Evolutionary conservation across 2,888 invertebrate genomes (phyloP).

Genomic region (Brachyptera risi): DNA sequence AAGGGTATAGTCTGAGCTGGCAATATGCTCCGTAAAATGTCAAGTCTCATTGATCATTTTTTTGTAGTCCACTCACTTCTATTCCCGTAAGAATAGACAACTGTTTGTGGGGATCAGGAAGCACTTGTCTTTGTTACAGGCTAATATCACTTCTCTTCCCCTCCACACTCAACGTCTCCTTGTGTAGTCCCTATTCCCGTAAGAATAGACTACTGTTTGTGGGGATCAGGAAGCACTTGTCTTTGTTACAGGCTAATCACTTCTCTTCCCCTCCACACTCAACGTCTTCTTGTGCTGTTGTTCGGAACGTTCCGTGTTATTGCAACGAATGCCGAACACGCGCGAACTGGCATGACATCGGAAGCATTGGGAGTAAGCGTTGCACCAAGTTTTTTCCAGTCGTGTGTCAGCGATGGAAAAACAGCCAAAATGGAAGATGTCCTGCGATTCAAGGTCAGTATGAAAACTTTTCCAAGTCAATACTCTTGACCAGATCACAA

Average conservation of each 20-base stretch:
- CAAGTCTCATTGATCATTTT: no score
- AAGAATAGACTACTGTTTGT: no score
- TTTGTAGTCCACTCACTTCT: background rate
- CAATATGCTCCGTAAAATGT: no score
- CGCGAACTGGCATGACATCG: constrained; percentile 90
- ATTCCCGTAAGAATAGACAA: background rate
- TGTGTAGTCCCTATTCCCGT: no score
- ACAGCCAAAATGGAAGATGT: constrained; percentile 95
- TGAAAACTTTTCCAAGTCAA: no score
- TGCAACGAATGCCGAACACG: constrained; percentile 85
- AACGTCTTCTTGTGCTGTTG: constrained; percentile 86
- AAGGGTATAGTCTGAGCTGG: no score
- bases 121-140: constrained; percentile 57
- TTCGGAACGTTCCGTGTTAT: constrained; percentile 97
- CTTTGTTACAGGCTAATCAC: constrained; percentile 67
- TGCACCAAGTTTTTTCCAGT: constrained; percentile 94
- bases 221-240: no score
- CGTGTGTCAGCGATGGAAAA: constrained; percentile 92
- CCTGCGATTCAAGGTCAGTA: constrained; percentile 80
- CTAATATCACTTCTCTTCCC: constrained; percentile 82
- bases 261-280: constrained; percentile 83
- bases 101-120: no score
- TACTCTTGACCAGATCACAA: no score
- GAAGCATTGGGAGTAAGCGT: constrained; percentile 94
- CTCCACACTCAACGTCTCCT: constrained; percentile 87